Conservation (phyloP, 1,140 invertebrate species). For the Cotesia chilonis region DNA sequence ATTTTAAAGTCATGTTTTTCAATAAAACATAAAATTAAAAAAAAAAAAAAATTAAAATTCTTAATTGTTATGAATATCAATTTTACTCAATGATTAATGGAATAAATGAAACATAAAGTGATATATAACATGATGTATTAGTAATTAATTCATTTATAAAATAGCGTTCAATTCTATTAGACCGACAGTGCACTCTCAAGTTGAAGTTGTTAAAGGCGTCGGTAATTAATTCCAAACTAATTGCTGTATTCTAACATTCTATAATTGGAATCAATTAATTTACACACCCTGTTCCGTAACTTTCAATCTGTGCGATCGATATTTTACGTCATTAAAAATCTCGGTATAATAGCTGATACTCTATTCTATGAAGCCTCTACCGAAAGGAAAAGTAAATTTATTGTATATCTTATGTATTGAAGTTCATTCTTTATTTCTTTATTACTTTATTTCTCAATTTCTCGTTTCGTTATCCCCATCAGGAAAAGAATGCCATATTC, state of each 20-base stretch:
- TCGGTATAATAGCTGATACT: neutral
- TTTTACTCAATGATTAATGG: too few relatives aligned
- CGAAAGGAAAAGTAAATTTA: neutral
- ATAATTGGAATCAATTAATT: slow-evolving; percentile 60
- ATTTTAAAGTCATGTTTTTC: too few relatives aligned
- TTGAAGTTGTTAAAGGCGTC: slow-evolving; percentile 7
- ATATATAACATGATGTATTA: too few relatives aligned
- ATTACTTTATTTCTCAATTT: neutral
- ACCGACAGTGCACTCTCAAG: neutral
- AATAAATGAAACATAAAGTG: too few relatives aligned
- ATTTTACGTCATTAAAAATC: neutral
- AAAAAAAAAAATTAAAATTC: too few relatives aligned
- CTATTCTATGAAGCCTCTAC: neutral
- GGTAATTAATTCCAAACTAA: slow-evolving; percentile 58
- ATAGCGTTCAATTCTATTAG: slow-evolving; percentile 1
- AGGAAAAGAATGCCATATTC: neutral
- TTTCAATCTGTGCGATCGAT: slow-evolving; percentile 41
- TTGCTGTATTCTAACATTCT: slow-evolving; percentile 50
- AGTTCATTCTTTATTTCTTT: neutral
- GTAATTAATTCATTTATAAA: neutral
- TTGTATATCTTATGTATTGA: neutral
- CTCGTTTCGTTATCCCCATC: slow-evolving; percentile 7
- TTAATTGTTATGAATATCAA: too few relatives aligned
- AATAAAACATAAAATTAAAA: too few relatives aligned
- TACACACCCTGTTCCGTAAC: slow-evolving; percentile 37